A percentile compares a stretch with the other conserved stretches of the same genome.
Evolutionary conservation across 2,113 vertebrate species (phyloP).

Genomic region (Aplodontia rufa): DNA sequence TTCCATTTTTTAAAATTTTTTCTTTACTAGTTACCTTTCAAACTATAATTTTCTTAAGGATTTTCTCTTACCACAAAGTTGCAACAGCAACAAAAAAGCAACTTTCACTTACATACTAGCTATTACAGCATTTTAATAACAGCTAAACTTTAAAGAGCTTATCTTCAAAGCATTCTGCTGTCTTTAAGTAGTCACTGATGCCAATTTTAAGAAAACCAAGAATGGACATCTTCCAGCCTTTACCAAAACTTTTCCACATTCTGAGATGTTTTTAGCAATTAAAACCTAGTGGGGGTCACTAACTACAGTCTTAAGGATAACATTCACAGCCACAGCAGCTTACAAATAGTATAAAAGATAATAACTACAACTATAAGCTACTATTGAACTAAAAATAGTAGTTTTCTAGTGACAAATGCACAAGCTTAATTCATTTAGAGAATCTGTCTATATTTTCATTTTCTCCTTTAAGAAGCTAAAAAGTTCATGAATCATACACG

Average conservation of each 20-base stretch:
- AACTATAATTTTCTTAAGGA: conserved; percentile 46
- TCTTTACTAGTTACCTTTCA: background rate
- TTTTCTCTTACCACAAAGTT: conserved; percentile 57
- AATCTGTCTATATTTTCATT: conserved; percentile 45
- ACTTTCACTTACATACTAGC: conserved; percentile 28
- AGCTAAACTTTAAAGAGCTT: conserved; percentile 14
- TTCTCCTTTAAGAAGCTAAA: conserved; percentile 15
- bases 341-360: conserved; percentile 58
- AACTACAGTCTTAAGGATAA: conserved; percentile 49
- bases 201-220: conserved; percentile 60
- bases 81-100: conserved; percentile 52
- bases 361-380: conserved; percentile 39
- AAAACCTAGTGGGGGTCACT: conserved; percentile 51
- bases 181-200: conserved; percentile 37
- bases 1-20: background rate
- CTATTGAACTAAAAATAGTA: conserved; percentile 50
- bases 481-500: background rate
- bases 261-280: conserved; percentile 57
- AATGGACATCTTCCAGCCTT: conserved; percentile 25
- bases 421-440: conserved; percentile 17
- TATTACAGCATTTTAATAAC: conserved; percentile 56
- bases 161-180: conserved; percentile 62
- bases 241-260: conserved; percentile 58
- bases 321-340: conserved; percentile 57
- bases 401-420: conserved; percentile 45